These are phyloP conservation scores for Tenthredo scrophulariae DNA, from an alignment of 2,888 invertebrate genomes.

Conservation along the genomic window DNA sequence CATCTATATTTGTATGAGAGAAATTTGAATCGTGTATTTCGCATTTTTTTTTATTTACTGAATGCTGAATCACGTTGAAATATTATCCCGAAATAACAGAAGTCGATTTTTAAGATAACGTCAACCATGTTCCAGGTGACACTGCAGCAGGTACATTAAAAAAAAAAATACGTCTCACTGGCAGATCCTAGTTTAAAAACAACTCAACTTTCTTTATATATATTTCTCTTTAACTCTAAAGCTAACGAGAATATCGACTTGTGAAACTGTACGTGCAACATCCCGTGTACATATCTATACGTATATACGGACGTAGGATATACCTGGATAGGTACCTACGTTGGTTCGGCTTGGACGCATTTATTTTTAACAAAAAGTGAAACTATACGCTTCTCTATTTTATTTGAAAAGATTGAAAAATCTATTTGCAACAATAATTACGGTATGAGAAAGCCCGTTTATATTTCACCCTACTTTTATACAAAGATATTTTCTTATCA, in stretches of 20 bases:
- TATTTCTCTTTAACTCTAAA: conserved; percentile 17
- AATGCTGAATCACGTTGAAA: not conserved
- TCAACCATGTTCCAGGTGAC: not conserved
- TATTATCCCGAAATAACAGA: not conserved
- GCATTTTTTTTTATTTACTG: not conserved
- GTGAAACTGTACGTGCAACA: conserved; percentile 13
- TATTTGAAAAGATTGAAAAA: not conserved
- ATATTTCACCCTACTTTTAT: not conserved
- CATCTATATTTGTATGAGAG: not conserved
- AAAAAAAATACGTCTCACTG: not conserved
- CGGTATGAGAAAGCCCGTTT: not conserved
- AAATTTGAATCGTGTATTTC: not conserved
- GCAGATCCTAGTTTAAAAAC: conserved; percentile 26
- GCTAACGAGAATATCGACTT: conserved; percentile 41
- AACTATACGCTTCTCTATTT: not conserved
- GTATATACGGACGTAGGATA: not conserved
- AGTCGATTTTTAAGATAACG: not conserved
- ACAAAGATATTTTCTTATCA: not conserved
- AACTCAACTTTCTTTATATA: conserved; percentile 32
- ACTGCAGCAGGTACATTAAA: not conserved
- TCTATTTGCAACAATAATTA: not conserved
- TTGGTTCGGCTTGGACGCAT: not conserved
- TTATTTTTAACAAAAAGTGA: not conserved
- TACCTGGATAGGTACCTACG: not conserved
- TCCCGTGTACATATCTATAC: not conserved